A percentile compares a stretch with the other conserved stretches of the same genome.
phyloP scores from a whole-genome alignment of 2,797 vertebrate genomes.

The Tapirus indicus region DNA sequence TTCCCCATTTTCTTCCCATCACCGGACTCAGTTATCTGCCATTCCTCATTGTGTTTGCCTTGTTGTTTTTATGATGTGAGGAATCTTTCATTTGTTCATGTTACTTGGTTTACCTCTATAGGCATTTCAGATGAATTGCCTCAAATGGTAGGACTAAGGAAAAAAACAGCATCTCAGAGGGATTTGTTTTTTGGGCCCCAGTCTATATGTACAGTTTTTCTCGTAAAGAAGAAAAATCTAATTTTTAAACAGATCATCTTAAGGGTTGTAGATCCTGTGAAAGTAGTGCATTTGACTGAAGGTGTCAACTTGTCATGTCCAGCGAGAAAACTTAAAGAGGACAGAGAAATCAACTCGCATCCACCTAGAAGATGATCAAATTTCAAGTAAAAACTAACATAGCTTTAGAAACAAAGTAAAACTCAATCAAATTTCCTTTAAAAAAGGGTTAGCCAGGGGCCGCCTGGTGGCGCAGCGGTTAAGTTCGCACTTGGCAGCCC shows the following conservation, averaged over 20 bases:
- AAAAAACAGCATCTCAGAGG: not conserved
- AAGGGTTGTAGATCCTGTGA: not conserved
- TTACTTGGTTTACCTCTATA: not conserved
- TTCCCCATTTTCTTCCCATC: not conserved
- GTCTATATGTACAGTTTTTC: not conserved
- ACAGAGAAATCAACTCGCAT: constrained; percentile 20
- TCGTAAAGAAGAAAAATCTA: constrained; percentile 19
- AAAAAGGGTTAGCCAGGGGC: not conserved
- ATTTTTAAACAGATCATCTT: not conserved
- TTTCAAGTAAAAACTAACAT: not conserved
- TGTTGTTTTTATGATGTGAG: not conserved
- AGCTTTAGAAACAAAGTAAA: constrained; percentile 19
- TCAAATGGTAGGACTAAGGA: not conserved
- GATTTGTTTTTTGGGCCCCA: not conserved
- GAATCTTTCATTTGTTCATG: not conserved
- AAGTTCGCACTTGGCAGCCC: no score
- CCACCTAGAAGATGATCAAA: not conserved
- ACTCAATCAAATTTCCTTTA: not conserved
- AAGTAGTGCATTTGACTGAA: not conserved
- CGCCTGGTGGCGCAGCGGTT: no score
- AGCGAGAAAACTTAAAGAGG: not conserved
- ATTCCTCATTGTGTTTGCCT: not conserved
- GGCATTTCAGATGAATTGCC: not conserved
- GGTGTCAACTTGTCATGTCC: not conserved
- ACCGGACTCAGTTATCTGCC: not conserved